phyloP scores from a whole-genome alignment of 2,888 invertebrate species.

The Megaustenia siamemsis region DNA sequence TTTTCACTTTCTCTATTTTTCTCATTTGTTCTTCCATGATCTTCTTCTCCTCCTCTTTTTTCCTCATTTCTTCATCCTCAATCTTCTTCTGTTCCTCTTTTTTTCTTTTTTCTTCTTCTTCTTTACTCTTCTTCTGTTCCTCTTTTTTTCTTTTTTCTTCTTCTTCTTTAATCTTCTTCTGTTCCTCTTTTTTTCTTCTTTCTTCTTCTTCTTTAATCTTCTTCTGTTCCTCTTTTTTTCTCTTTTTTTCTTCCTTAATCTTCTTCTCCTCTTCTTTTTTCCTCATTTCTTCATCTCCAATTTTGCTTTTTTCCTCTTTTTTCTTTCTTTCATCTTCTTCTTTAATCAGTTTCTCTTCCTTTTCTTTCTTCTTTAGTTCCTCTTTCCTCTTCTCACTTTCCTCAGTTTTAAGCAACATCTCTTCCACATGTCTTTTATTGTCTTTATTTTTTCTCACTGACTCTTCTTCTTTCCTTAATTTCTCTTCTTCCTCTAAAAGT shows the following conservation, averaged over 20 bases:
- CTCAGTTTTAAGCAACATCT: conserved; percentile 14
- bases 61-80: conserved; percentile 9
- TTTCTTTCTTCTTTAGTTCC: conserved; percentile 25
- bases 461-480: conserved; percentile 35
- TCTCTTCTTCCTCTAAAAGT: conserved; percentile 38
- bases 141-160: not conserved
- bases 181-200: conserved; percentile 32
- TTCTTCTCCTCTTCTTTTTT: conserved; percentile 1
- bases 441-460: conserved; percentile 43
- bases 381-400: not conserved
- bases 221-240: too few relatives aligned
- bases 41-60: conserved; percentile 5
- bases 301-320: conserved; percentile 24
- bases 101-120: not conserved
- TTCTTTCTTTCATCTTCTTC: conserved; percentile 20
- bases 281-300: conserved; percentile 14
- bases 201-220: conserved; percentile 35
- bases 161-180: conserved; percentile 41
- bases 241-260: too few relatives aligned
- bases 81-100: not conserved
- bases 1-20: not conserved
- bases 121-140: too few relatives aligned
- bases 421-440: not conserved
- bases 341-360: conserved; percentile 14
- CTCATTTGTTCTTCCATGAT: not conserved